Conservation (phyloP, 2,113 vertebrate species). For the Melospiza georgiana region DNA sequence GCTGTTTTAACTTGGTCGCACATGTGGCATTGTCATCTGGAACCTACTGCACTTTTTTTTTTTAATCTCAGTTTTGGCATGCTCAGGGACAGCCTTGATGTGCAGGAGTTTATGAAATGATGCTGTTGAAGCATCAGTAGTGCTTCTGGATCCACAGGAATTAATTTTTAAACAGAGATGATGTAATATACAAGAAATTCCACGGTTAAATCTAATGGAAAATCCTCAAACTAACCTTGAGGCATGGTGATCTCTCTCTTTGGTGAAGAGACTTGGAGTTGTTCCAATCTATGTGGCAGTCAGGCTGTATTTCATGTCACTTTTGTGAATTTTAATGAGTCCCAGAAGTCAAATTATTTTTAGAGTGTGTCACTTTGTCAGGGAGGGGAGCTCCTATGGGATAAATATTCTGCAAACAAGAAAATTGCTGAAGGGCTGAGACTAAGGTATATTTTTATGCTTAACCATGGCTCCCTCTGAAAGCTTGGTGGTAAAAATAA, state of each 20-base stretch:
- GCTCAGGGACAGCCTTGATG: neutral
- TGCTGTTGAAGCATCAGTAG: neutral
- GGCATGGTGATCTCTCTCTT: neutral
- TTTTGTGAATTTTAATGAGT: neutral
- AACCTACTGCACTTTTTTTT: neutral
- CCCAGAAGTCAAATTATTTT: neutral
- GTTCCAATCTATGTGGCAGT: neutral
- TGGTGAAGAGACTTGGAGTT: neutral
- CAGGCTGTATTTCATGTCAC: neutral
- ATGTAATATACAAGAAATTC: neutral
- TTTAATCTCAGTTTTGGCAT: rapidly evolving
- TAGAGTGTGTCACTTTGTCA: neutral
- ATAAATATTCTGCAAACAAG: neutral
- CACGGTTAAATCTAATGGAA: neutral
- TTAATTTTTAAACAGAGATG: neutral
- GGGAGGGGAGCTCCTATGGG: neutral
- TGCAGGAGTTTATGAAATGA: neutral
- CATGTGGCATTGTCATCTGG: constrained; percentile 7
- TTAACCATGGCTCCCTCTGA: neutral
- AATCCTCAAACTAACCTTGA: neutral
- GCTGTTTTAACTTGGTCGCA: neutral
- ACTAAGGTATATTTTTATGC: constrained; percentile 7
- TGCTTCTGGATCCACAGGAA: neutral
- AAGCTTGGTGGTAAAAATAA: constrained; percentile 24
- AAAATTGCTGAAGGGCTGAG: neutral